Evolutionary conservation across 1,140 invertebrate species (phyloP), one percentile per base, ranked within the genome.

Genomic region (Homarus americanus): DNA sequence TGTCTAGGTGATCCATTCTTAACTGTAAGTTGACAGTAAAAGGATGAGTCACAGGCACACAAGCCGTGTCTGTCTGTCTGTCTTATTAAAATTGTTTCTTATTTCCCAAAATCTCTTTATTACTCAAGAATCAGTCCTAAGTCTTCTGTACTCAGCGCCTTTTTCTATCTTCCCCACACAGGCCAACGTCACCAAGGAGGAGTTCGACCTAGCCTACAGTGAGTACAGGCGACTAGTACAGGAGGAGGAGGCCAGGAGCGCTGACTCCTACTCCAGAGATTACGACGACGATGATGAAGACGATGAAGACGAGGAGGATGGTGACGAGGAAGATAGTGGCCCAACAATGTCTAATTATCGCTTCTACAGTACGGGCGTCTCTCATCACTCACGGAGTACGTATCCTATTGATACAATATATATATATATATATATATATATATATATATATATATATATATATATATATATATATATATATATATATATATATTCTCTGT

Each of bases 131-230:
- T n/a, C n/a, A n/a, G n/a, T n/a, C n/a, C n/a, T n/a, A n/a, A n/a
- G n/a, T n/a, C n/a, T n/a, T n/a, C n/a, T 58, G 53, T 58, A 58
- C 53, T 58, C 53, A 58, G 3, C 53, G 3, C 0, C 53, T 4
- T 20, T 4, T 20, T 4, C 53, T n/a, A 0, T 82, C 15, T n/a
- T 53, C 10, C 28, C n/a, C 38, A 2, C 44, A 9, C 84, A 87
- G 85, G 85, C 85, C 34, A 87, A 87, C 58, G 44, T 87, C 28
- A 87, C 73, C 20, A 79, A 79, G 73, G 85, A 87, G 73, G 85
- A 87, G 36, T 87, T 79, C 58, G 85, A 87, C 40, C 15, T 34
- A 32, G 85, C 85, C 32, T 87, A 87, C 24, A 87, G 24, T 24
- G 85, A 87, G 73, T 87, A 87, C 75, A 53, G 58, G n/a, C 32